Conservation (phyloP, 2,797 vertebrate species). For the Megalops cyprinoides region DNA sequence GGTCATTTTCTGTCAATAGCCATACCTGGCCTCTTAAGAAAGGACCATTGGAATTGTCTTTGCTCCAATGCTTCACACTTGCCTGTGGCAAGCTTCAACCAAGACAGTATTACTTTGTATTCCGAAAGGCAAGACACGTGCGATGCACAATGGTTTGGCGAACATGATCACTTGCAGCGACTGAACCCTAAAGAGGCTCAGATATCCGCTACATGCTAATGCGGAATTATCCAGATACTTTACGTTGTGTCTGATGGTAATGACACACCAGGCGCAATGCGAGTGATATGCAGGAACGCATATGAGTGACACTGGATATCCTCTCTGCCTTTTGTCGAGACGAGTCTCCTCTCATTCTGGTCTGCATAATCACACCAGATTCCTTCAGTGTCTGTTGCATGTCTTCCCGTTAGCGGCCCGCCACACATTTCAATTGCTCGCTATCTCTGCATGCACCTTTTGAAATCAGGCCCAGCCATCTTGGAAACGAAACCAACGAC, state of each 20-base stretch:
- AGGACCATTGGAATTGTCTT: background rate
- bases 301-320: background rate
- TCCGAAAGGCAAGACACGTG: background rate
- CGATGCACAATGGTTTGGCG: background rate
- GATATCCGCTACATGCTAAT: background rate
- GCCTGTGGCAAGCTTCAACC: background rate
- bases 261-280: background rate
- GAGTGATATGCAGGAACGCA: background rate
- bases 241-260: background rate
- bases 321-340: background rate
- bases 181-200: background rate
- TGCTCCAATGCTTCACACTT: background rate
- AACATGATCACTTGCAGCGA: background rate
- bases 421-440: background rate
- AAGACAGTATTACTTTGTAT: background rate
- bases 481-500: conserved; percentile 2
- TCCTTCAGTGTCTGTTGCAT: background rate
- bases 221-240: background rate
- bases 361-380: background rate
- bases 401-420: background rate
- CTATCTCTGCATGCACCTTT: background rate
- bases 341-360: background rate
- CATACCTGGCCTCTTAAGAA: background rate
- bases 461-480: background rate
- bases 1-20: background rate